Evolutionary conservation across 1,140 invertebrate species (phyloP).

Genomic region (Pissodes strobi): DNA sequence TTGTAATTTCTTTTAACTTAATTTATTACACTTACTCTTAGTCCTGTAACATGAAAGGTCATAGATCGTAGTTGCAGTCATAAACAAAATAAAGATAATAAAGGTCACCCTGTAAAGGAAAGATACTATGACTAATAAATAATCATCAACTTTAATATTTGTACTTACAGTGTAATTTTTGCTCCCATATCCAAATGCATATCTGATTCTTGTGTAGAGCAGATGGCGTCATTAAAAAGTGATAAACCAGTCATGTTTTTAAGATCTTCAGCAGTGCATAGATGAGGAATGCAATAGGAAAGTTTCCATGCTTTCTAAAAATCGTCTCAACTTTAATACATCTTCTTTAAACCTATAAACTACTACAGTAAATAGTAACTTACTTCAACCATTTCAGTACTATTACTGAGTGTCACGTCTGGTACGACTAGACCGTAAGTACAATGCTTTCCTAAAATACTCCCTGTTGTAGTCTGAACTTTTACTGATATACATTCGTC

Average conservation of each 20-base stretch:
- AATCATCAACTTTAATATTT: no score
- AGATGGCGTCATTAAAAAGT: conserved; percentile 9
- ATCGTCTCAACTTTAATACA: no score
- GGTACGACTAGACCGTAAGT: neutral
- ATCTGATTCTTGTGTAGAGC: conserved; percentile 20
- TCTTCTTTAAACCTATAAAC: no score
- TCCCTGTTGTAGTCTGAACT: neutral
- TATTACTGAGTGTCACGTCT: neutral
- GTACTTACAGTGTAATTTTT: conserved; percentile 14
- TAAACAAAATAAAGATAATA: no score
- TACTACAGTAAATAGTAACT: no score
- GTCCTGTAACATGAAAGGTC: no score
- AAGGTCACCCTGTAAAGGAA: no score
- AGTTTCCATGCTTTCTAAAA: no score
- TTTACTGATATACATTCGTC: neutral
- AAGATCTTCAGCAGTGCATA: conserved; percentile 17
- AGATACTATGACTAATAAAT: no score
- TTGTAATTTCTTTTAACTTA: no score
- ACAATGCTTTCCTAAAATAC: neutral
- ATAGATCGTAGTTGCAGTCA: no score
- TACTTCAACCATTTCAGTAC: neutral
- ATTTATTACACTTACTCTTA: no score
- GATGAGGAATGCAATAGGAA: conserved; percentile 24
- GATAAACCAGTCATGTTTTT: neutral
- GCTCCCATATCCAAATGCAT: conserved; percentile 14